A percentile compares a stretch with the other conserved stretches of the same genome.
These are phyloP conservation scores for Acleris cristana DNA, from an alignment of 2,888 invertebrate species.

Conservation along the genomic window DNA sequence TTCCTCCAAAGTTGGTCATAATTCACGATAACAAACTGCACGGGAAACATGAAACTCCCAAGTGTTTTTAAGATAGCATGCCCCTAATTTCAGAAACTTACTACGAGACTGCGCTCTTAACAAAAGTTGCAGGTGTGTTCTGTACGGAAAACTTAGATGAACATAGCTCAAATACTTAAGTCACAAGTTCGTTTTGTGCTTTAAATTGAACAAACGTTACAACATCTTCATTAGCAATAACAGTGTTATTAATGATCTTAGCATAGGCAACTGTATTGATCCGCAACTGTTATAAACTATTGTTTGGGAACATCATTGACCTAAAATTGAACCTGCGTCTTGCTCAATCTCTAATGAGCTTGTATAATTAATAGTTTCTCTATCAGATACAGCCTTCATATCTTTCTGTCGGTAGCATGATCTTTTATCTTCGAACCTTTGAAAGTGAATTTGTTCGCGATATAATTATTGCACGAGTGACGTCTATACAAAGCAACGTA, in stretches of 20 bases:
- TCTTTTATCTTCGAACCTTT: constrained; percentile 45
- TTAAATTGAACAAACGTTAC: constrained; percentile 2
- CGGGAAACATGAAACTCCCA: constrained; percentile 24
- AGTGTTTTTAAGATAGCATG: constrained; percentile 33
- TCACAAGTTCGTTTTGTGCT: constrained; percentile 16
- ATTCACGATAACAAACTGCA: constrained; percentile 28
- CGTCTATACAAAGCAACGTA: constrained; percentile 60
- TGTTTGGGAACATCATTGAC: constrained; percentile 69
- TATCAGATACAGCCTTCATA: constrained; percentile 48
- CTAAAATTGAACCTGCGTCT: constrained; percentile 58
- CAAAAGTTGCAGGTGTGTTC: constrained; percentile 31
- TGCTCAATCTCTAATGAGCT: constrained; percentile 62
- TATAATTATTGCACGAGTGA: constrained; percentile 56
- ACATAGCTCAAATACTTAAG: constrained; percentile 27
- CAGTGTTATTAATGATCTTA: constrained; percentile 11
- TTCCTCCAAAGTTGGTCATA: constrained; percentile 22
- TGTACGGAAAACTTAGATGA: constrained; percentile 19
- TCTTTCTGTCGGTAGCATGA: constrained; percentile 44
- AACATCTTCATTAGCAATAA: constrained; percentile 22
- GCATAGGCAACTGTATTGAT: constrained; percentile 9
- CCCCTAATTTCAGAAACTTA: constrained; percentile 27
- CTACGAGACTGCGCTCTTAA: constrained; percentile 27
- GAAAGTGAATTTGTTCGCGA: constrained; percentile 46
- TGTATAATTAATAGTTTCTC: constrained; percentile 61
- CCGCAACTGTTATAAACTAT: constrained; percentile 24